Conservation (phyloP, 2,888 invertebrate species). For the Xanthorhoe spadicearia region DNA sequence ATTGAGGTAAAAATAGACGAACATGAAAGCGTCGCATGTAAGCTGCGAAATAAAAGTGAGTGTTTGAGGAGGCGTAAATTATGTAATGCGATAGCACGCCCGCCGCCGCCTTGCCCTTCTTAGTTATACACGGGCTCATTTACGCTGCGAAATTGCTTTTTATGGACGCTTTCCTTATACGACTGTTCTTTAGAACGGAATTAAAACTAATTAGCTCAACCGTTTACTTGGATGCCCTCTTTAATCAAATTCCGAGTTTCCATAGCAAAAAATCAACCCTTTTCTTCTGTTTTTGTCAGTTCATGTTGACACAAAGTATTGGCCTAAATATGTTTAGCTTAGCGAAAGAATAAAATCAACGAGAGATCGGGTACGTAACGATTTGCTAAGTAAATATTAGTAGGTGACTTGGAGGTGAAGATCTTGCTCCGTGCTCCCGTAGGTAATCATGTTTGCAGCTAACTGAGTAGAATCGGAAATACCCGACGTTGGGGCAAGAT, state of each 20-base stretch:
- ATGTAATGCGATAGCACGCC: slow-evolving; percentile 53
- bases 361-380: slow-evolving; percentile 33
- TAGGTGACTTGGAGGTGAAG: slow-evolving; percentile 43
- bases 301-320: slow-evolving; percentile 12
- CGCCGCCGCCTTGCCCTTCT: slow-evolving; percentile 42
- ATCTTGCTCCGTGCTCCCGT: slow-evolving; percentile 42
- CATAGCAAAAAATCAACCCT: slow-evolving; percentile 16
- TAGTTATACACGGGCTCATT: slow-evolving; percentile 52
- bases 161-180: slow-evolving; percentile 52
- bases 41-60: slow-evolving; percentile 61
- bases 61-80: slow-evolving; percentile 60
- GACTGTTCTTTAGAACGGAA: slow-evolving; percentile 48
- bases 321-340: slow-evolving; percentile 29
- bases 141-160: slow-evolving; percentile 53
- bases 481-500: slow-evolving; percentile 51
- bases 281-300: slow-evolving; percentile 21
- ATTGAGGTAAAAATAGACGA: slow-evolving; percentile 55
- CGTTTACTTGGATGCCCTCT: slow-evolving; percentile 31
- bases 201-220: slow-evolving; percentile 45
- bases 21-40: slow-evolving; percentile 56
- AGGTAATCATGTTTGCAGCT: slow-evolving; percentile 52
- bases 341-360: slow-evolving; percentile 10
- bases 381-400: slow-evolving; percentile 43
- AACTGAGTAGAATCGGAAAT: slow-evolving; percentile 53
- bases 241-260: slow-evolving; percentile 29